Conservation (phyloP, 2,888 invertebrate genomes). For the Hirudinaria manillensis region DNA sequence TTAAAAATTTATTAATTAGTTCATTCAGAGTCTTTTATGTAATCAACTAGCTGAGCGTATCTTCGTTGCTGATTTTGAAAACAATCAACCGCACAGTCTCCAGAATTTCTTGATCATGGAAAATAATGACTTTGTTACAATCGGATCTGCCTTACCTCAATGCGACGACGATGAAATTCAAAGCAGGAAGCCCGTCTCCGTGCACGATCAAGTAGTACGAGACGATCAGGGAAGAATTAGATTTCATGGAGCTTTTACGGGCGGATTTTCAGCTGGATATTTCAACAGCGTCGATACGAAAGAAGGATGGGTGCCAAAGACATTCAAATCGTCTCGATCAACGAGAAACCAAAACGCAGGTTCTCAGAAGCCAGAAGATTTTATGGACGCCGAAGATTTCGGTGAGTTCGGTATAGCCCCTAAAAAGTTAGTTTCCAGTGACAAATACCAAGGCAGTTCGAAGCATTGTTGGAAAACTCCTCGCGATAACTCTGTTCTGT, state of each 20-base stretch:
- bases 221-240: conserved; percentile 53
- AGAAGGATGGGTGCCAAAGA: conserved; percentile 84
- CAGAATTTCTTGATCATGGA: neutral
- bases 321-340: conserved; percentile 79
- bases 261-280: conserved; percentile 94
- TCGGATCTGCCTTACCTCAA: conserved; percentile 74
- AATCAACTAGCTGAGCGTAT: too few species aligned
- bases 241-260: conserved; percentile 98
- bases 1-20: too few species aligned
- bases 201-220: conserved; percentile 68
- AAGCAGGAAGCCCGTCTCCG: conserved; percentile 67
- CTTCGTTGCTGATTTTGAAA: too few species aligned
- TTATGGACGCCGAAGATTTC: conserved; percentile 95
- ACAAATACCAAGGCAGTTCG: conserved; percentile 59
- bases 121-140: conserved; percentile 60
- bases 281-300: conserved; percentile 91
- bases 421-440: conserved; percentile 71
- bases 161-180: conserved; percentile 75
- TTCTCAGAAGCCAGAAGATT: conserved; percentile 77
- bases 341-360: conserved; percentile 61
- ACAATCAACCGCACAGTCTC: too few species aligned
- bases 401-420: conserved; percentile 93
- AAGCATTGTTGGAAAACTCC: neutral
- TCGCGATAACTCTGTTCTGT: neutral
- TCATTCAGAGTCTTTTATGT: too few species aligned